Evolutionary conservation across 2,888 invertebrate species (phyloP).

Genomic region (Dryomyza anilis): DNA sequence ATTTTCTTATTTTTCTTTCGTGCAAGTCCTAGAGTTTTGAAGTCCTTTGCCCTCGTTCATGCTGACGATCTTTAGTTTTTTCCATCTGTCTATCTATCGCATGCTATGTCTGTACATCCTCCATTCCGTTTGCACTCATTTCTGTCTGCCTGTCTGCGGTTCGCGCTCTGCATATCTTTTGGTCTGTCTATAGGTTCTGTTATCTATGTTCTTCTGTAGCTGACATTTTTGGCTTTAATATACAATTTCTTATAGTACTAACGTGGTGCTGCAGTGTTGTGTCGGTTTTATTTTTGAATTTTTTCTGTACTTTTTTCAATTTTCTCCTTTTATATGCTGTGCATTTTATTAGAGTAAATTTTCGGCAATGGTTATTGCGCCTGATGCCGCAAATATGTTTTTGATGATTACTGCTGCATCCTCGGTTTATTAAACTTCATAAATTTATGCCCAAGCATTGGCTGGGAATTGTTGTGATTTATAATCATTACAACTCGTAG

Average conservation of each 20-base stretch:
- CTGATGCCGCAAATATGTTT: constrained; percentile 21
- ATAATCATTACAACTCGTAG: too few relatives aligned
- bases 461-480: too few relatives aligned
- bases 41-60: not conserved
- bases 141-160: not conserved
- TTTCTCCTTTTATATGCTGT: not conserved
- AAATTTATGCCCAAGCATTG: too few relatives aligned
- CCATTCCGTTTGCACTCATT: not conserved
- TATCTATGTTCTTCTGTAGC: too few relatives aligned
- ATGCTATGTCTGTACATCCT: too few relatives aligned
- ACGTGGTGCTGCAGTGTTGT: constrained; percentile 9
- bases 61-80: too few relatives aligned
- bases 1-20: too few relatives aligned
- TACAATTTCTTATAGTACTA: constrained; percentile 3
- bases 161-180: not conserved
- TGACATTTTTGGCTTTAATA: constrained; percentile 8
- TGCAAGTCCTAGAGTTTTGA: not conserved
- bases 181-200: not conserved
- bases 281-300: not conserved
- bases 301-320: not conserved
- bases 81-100: too few relatives aligned
- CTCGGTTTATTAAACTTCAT: too few relatives aligned
- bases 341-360: constrained; percentile 16
- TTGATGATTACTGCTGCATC: constrained; percentile 20
- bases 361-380: constrained; percentile 19